Evolutionary conservation across 2,797 vertebrate genomes (phyloP).

Genomic region (Echiichthys vipera): DNA sequence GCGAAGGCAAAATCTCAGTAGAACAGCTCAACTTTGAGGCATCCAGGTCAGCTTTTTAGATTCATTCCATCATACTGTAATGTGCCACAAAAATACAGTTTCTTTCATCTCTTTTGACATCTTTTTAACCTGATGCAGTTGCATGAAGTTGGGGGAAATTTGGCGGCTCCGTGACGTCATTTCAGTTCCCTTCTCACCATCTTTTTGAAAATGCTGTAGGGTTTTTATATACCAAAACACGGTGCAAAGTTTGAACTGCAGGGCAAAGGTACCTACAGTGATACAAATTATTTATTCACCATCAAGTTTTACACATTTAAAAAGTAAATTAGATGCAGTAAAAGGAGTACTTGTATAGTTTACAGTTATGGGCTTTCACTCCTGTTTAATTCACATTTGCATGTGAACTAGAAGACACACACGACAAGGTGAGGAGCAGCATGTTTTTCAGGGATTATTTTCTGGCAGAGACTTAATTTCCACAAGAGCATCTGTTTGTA

Average conservation of each 20-base stretch:
- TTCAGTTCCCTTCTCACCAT: not conserved
- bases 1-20: not conserved
- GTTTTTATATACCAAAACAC: not conserved
- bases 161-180: not conserved
- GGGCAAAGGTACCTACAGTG: not conserved
- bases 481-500: not conserved
- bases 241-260: not conserved
- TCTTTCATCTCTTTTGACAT: not conserved
- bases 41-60: not conserved
- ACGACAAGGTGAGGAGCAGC: slow-evolving; percentile 2
- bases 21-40: not conserved
- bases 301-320: not conserved
- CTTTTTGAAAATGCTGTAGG: not conserved
- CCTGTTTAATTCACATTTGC: not conserved
- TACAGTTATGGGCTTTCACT: not conserved
- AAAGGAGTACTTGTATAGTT: not conserved
- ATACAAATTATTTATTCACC: not conserved
- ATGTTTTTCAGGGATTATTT: slow-evolving; percentile 2
- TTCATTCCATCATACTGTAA: not conserved
- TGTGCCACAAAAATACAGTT: not conserved
- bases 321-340: not conserved
- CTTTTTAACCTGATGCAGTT: not conserved
- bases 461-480: not conserved
- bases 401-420: not conserved
- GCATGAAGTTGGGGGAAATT: not conserved